phyloP scores from a whole-genome alignment of 1,140 invertebrate species.

The Leucophenga varia region DNA sequence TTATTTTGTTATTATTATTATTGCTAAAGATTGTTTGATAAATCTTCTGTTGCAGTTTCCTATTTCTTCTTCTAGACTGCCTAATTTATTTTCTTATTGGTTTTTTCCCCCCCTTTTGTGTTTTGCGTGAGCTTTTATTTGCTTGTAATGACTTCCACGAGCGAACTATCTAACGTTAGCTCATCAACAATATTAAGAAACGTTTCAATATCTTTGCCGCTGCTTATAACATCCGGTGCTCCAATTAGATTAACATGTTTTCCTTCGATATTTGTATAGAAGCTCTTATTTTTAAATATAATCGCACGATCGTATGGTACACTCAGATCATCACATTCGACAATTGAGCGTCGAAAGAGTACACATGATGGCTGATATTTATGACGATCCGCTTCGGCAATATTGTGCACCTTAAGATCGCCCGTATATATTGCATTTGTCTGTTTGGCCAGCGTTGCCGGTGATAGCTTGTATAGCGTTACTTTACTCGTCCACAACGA shows the following conservation, averaged over 20 bases:
- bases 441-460: constrained; percentile 27
- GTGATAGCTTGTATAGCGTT: constrained; percentile 45
- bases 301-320: constrained; percentile 53
- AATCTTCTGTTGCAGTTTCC: no score
- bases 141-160: constrained; percentile 42
- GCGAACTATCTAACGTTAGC: constrained; percentile 26
- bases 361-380: constrained; percentile 53
- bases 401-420: constrained; percentile 44
- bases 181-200: constrained; percentile 47
- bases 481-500: constrained; percentile 47
- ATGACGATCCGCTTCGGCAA: constrained; percentile 43
- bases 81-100: no score
- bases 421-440: constrained; percentile 42
- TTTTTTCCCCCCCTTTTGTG: background rate
- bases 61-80: no score
- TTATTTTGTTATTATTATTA: no score
- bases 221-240: constrained; percentile 32
- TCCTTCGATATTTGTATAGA: constrained; percentile 50
- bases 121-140: constrained; percentile 18
- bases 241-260: constrained; percentile 52
- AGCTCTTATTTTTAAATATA: constrained; percentile 54
- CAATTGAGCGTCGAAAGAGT: constrained; percentile 38
- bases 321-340: constrained; percentile 31
- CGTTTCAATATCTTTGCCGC: constrained; percentile 44
- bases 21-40: no score